These are phyloP conservation scores for Mus musculus DNA, from an alignment of 2,113 vertebrate genomes.

Conservation along the genomic window GRCm39 chr3:138779001-138779500, in stretches of 20 bases:
- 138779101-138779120: not conserved
- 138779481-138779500: slow-evolving; percentile 6
- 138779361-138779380: not conserved
- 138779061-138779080: slow-evolving; percentile 53
- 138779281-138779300: not conserved
- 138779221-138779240: slow-evolving; percentile 48
- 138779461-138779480: not conserved
- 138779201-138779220: slow-evolving; percentile 39
- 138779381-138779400: slow-evolving; percentile 7
- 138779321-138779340: slow-evolving; percentile 37
- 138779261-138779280: not conserved
- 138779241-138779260: not conserved
- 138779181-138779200: slow-evolving; percentile 29
- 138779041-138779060: not conserved
- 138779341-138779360: slow-evolving; percentile 23
- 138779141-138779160: not conserved
- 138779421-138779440: slow-evolving; percentile 34
- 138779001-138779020: slow-evolving; percentile 42
- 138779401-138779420: not conserved
- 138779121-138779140: slow-evolving; percentile 26
- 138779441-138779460: not conserved
- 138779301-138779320: slow-evolving; percentile 41
- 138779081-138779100: not conserved
- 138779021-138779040: slow-evolving; percentile 60
- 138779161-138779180: slow-evolving; percentile 29